Evolutionary conservation across 2,888 invertebrate genomes (phyloP).

Genomic region (Dicroscelio sp.): DNA sequence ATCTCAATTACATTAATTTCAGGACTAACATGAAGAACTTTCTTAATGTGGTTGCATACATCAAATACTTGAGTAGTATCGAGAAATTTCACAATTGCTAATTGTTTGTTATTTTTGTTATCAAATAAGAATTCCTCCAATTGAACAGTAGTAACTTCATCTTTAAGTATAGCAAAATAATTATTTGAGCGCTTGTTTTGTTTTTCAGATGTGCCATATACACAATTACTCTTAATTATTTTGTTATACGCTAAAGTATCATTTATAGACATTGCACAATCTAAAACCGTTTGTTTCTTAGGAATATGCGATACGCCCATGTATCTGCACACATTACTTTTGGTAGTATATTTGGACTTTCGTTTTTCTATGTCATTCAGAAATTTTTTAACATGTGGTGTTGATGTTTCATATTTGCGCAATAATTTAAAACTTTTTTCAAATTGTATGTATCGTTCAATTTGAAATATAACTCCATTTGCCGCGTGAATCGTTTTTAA

Average conservation of each 20-base stretch:
- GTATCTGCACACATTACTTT: not conserved
- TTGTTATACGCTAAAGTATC: not conserved
- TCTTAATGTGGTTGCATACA: slow-evolving; percentile 1
- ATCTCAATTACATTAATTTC: slow-evolving; percentile 13
- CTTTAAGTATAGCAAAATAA: not conserved
- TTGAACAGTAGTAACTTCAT: not conserved
- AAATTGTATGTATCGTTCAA: slow-evolving; percentile 35
- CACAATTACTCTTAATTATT: not conserved
- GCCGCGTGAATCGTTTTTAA: slow-evolving; percentile 61
- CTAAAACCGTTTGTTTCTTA: not conserved
- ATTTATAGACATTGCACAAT: not conserved
- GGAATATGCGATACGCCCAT: not conserved
- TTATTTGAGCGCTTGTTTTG: slow-evolving; percentile 11
- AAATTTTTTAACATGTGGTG: slow-evolving; percentile 10
- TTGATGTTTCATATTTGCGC: too few species aligned
- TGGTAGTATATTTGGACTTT: not conserved
- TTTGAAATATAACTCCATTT: slow-evolving; percentile 59
- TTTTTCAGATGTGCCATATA: not conserved
- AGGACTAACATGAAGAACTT: not conserved
- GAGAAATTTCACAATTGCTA: not conserved
- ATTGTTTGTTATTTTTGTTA: slow-evolving; percentile 2
- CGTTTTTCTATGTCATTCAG: not conserved
- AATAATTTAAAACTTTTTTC: not conserved
- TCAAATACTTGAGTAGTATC: not conserved
- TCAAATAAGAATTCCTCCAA: slow-evolving; percentile 39